Percentiles rank a stretch among this genome's conserved stretches.
phyloP scores from a whole-genome alignment of 2,888 invertebrate genomes.

The Patella depressa region DNA sequence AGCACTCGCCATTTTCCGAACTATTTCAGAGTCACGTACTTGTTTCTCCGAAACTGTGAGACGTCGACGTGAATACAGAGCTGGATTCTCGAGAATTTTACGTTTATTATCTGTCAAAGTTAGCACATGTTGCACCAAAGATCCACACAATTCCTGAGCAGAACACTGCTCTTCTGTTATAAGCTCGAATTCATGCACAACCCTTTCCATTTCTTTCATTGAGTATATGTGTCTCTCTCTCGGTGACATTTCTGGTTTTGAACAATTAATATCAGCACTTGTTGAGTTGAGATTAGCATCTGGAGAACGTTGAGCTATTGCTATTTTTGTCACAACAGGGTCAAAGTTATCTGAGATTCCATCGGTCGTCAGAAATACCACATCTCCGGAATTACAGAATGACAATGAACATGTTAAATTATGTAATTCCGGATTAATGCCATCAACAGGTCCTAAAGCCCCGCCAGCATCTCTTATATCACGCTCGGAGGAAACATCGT shows the following conservation, averaged over 20 bases:
- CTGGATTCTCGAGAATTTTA: constrained; percentile 82
- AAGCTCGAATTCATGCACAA: constrained; percentile 69
- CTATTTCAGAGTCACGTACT: constrained; percentile 72
- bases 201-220: constrained; percentile 74
- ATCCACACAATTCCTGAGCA: constrained; percentile 70
- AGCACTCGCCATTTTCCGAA: constrained; percentile 82
- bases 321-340: constrained; percentile 90
- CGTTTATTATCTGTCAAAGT: constrained; percentile 84
- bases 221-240: constrained; percentile 84
- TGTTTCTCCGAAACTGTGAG: constrained; percentile 64
- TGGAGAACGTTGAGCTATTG: constrained; percentile 69
- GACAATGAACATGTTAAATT: constrained; percentile 89
- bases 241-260: constrained; percentile 68
- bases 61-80: constrained; percentile 62
- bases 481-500: constrained; percentile 85
- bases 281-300: constrained; percentile 42
- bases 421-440: constrained; percentile 84
- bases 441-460: constrained; percentile 89
- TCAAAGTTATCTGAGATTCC: constrained; percentile 92
- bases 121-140: constrained; percentile 68
- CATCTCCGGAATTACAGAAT: constrained; percentile 83
- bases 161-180: constrained; percentile 67
- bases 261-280: constrained; percentile 33
- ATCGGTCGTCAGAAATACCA: constrained; percentile 90
- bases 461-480: constrained; percentile 92